Percentiles rank a stretch among this genome's conserved stretches.
These are phyloP conservation scores for Blastomussa wellsi DNA, from an alignment of 92 coral and sea anemone genomes.

Conservation along the genomic window DNA sequence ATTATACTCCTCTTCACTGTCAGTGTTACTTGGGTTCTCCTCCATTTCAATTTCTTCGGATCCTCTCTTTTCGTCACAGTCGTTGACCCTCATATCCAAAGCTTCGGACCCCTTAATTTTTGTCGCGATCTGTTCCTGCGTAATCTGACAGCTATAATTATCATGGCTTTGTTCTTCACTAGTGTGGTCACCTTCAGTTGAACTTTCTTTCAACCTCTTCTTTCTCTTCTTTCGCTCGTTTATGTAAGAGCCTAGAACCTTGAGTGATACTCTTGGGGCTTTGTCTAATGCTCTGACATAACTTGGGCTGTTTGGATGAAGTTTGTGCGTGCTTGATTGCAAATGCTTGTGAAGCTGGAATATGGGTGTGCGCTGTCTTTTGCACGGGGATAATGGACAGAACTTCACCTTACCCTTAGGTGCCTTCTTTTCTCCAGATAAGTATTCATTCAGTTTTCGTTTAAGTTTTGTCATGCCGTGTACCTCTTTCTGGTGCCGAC, in stretches of 20 bases:
- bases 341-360: constrained; percentile 34
- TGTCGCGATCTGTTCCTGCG: not conserved
- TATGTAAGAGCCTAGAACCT: not conserved
- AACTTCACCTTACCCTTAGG: constrained; percentile 26
- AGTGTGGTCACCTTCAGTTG: not conserved
- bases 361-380: not conserved
- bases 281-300: constrained; percentile 9
- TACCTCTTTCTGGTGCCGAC: constrained; percentile 35
- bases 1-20: not conserved
- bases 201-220: not conserved
- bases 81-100: not conserved
- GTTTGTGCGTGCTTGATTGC: constrained; percentile 18
- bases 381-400: constrained; percentile 37
- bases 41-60: not conserved
- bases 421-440: constrained; percentile 34
- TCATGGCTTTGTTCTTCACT: not conserved
- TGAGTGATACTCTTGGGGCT: constrained; percentile 27
- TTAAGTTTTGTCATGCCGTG: constrained; percentile 39
- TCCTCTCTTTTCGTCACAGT: not conserved
- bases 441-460: constrained; percentile 38
- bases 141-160: not conserved
- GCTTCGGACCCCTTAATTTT: not conserved
- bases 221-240: constrained; percentile 21
- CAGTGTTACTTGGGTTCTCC: not conserved
- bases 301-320: constrained; percentile 12